Percentiles rank a stretch among this genome's conserved stretches.
Conservation (phyloP, 2,888 invertebrate species). For the Phortica okadai region DNA sequence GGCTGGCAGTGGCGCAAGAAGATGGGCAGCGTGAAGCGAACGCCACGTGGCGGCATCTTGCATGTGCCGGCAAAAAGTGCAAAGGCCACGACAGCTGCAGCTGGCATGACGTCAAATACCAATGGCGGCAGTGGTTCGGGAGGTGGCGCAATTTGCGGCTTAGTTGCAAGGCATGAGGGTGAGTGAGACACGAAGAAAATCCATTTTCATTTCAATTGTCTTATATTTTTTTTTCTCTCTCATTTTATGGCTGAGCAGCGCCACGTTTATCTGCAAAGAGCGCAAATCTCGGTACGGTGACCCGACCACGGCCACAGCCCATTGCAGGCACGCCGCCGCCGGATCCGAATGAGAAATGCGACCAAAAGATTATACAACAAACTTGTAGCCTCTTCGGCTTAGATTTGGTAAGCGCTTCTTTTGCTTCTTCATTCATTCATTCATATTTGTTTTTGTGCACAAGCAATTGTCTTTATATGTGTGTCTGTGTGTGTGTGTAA, state of each 20-base stretch:
- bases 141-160: conserved; percentile 42
- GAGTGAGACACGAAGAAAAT: conserved; percentile 34
- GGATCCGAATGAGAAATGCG: conserved; percentile 89
- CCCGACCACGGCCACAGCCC: conserved; percentile 91
- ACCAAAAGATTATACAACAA: conserved; percentile 91
- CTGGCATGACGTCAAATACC: conserved; percentile 55
- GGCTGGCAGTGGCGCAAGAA: conserved; percentile 85
- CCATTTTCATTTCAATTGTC: conserved; percentile 2
- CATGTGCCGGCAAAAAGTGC: conserved; percentile 51
- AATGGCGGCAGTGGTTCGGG: conserved; percentile 37
- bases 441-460: background rate
- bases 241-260: conserved; percentile 53
- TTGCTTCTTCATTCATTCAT: conserved; percentile 1
- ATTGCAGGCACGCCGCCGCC: conserved; percentile 94
- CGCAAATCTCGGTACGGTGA: conserved; percentile 77
- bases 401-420: conserved; percentile 82
- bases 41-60: conserved; percentile 24
- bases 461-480: background rate
- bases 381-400: conserved; percentile 93
- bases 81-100: conserved; percentile 36
- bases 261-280: conserved; percentile 74
- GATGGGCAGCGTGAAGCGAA: conserved; percentile 78
- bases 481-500: background rate
- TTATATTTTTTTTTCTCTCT: conserved; percentile 17
- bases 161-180: conserved; percentile 67